phyloP scores from a whole-genome alignment of 2,797 vertebrate genomes.

The Halcyon leucocephala region DNA sequence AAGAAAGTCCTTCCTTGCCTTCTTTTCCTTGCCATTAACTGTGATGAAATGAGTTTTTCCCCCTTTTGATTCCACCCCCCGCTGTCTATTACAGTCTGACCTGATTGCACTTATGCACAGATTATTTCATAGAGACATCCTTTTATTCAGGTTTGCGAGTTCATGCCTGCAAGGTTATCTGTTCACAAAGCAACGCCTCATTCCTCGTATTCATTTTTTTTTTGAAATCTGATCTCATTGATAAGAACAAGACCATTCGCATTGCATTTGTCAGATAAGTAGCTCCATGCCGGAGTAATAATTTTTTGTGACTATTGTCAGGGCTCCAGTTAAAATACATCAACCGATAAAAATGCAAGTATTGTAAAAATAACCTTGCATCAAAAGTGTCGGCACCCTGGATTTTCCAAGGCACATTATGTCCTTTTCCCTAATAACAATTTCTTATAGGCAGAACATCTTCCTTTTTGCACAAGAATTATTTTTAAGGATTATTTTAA shows the following conservation, averaged over 20 bases:
- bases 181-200: conserved; percentile 72
- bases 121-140: conserved; percentile 80
- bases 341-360: conserved; percentile 79
- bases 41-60: conserved; percentile 84
- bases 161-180: conserved; percentile 83
- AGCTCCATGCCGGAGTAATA: conserved; percentile 68
- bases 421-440: conserved; percentile 26
- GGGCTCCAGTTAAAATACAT: conserved; percentile 73
- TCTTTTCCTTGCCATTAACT: conserved; percentile 87
- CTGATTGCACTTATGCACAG: conserved; percentile 78
- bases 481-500: background rate
- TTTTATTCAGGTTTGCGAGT: conserved; percentile 79
- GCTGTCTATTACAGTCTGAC: conserved; percentile 79
- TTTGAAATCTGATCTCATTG: conserved; percentile 80
- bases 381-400: conserved; percentile 36
- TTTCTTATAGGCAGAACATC: background rate
- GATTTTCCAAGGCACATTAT: conserved; percentile 18
- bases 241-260: conserved; percentile 75
- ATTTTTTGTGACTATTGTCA: conserved; percentile 80
- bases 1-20: conserved; percentile 84
- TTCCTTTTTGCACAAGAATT: background rate
- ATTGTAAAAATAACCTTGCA: conserved; percentile 80
- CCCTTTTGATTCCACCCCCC: conserved; percentile 78
- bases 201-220: conserved; percentile 59
- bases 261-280: conserved; percentile 80